A percentile compares a stretch with the other conserved stretches of the same genome.
Evolutionary conservation across 1,140 invertebrate species (phyloP).

Genomic region (Phenacoccus solenopsis): DNA sequence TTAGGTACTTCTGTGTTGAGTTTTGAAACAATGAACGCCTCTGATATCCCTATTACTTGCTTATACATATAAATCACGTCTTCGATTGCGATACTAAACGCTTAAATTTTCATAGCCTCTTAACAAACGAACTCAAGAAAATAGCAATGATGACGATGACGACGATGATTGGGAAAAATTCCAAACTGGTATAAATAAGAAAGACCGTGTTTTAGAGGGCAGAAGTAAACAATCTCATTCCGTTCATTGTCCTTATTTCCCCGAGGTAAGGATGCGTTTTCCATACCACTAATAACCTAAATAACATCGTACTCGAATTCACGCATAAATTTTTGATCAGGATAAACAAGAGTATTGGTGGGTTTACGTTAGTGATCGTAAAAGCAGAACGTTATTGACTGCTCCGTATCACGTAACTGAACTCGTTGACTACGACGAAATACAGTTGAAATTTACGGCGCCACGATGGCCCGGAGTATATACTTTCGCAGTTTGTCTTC

Average conservation of each 20-base stretch:
- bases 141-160: conserved; percentile 39
- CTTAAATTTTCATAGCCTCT: not conserved
- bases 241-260: conserved; percentile 92
- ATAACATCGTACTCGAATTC: not conserved
- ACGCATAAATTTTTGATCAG: conserved; percentile 32
- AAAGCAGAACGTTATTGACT: conserved; percentile 76
- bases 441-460: conserved; percentile 91
- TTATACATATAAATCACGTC: too few relatives aligned
- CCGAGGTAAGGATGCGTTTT: conserved; percentile 45
- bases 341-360: conserved; percentile 99
- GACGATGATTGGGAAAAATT: conserved; percentile 59
- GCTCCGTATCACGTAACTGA: conserved; percentile 83
- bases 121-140: conserved; percentile 7
- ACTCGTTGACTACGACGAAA: conserved; percentile 62
- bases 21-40: too few relatives aligned
- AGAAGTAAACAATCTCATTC: conserved; percentile 86
- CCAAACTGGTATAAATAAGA: conserved; percentile 58
- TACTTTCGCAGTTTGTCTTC: conserved; percentile 83
- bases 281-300: not conserved
- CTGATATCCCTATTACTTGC: too few relatives aligned
- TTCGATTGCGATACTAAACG: too few relatives aligned
- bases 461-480: conserved; percentile 84
- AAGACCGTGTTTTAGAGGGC: conserved; percentile 79
- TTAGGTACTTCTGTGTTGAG: too few relatives aligned
- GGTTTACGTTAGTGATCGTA: conserved; percentile 93